Evolutionary conservation across 2,888 invertebrate genomes (phyloP), one percentile per base, ranked within the genome.

Genomic region (Magallana nippona): DNA sequence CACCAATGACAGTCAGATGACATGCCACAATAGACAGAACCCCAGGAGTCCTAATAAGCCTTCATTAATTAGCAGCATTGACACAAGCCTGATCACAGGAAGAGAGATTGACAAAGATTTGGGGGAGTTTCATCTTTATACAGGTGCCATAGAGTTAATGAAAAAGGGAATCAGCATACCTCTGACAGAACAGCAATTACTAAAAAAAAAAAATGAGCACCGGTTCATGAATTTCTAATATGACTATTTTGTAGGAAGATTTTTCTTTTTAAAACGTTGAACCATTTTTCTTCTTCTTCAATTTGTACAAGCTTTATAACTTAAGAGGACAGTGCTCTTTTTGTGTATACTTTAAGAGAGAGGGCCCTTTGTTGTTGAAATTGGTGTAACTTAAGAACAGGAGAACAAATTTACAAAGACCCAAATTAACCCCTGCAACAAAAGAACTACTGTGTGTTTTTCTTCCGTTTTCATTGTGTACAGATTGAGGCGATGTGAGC

Each of bases 131-230:
- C 22, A 13, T 13, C 32, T 71, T 71, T 71, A 32, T 71, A 71
- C 71, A 71, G 71, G 71, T 71, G 71, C 32, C 71, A 71, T 32
- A 19, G 27, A 71, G 71, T 71, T 71, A 71, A 71, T 27, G 71
- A 71, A 27, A 71, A 13, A 71, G 71, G 71, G 27, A 32, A 1
- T 32, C 71, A 71, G 27, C 71, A 0, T 44, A 44, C 5, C 44
- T 44, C 44, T 3, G 3, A 44, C 44, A 44, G 44, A 44, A 44
- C 44, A 44, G 44, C 44, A 44, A 44, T 44, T 44, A 44, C 44
- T 32, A 44, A 44, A 44, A 44, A 44, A 27, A 27, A 27, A 44
- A 44, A 44, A 3, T 5, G 44, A 8, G 44, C 44, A 44, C 44
- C 5, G 5, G 44, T 44, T 8, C 44, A 44, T 44, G 3, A 8